Conservation (phyloP, 2,888 invertebrate genomes). For the Clepsis dumicolana region DNA sequence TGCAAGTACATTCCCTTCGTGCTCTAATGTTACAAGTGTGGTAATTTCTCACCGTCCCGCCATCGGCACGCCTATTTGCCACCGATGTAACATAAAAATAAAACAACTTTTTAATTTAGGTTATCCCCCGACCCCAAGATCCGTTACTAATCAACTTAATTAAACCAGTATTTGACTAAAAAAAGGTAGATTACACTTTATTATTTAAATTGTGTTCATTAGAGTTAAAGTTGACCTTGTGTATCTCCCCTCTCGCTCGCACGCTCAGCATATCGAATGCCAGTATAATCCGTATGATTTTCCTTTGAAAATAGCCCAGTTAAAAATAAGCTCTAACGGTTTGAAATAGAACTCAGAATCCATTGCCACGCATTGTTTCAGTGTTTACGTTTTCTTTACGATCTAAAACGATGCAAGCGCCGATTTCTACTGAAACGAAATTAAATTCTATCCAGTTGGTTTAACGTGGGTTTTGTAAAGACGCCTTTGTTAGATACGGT, state of each 20-base stretch:
- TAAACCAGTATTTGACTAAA: slow-evolving; percentile 39
- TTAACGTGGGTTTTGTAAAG: slow-evolving; percentile 52
- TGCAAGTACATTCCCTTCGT: no score
- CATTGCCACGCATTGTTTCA: slow-evolving; percentile 59
- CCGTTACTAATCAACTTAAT: slow-evolving; percentile 26
- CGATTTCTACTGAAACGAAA: neutral
- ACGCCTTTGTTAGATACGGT: slow-evolving; percentile 33
- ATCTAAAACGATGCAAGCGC: slow-evolving; percentile 53
- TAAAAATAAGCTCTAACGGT: slow-evolving; percentile 56
- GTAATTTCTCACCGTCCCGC: no score
- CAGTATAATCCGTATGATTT: slow-evolving; percentile 74
- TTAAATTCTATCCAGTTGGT: slow-evolving; percentile 44
- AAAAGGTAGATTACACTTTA: slow-evolving; percentile 41
- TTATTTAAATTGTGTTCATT: slow-evolving; percentile 57
- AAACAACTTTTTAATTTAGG: neutral
- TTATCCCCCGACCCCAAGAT: neutral
- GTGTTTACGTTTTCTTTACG: slow-evolving; percentile 69
- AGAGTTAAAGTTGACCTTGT: slow-evolving; percentile 51
- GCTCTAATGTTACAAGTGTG: no score
- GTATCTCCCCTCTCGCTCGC: slow-evolving; percentile 62
- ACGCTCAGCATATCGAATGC: slow-evolving; percentile 56
- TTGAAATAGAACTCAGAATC: slow-evolving; percentile 54
- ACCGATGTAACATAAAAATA: neutral
- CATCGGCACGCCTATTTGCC: neutral
- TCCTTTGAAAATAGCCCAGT: slow-evolving; percentile 59